Conservation (phyloP, 1,140 invertebrate genomes). For the Ptiloglossa arizonensis region DNA sequence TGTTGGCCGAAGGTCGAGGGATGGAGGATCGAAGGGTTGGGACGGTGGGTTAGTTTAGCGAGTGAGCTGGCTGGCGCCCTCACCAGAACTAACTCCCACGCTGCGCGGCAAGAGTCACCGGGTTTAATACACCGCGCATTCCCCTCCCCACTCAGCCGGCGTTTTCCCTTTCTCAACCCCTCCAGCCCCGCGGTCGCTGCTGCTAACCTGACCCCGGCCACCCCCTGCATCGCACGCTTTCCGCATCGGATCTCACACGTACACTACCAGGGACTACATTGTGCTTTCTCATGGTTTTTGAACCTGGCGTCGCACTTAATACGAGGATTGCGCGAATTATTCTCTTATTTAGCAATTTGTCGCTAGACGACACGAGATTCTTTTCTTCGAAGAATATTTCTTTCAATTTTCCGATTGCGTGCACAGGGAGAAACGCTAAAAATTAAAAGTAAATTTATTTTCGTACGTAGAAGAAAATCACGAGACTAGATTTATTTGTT, state of each 20-base stretch:
- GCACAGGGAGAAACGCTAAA: no score
- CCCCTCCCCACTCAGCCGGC: constrained; percentile 43
- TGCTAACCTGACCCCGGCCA: constrained; percentile 58
- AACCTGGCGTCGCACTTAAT: no score
- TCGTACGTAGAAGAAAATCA: no score
- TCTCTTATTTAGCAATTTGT: no score
- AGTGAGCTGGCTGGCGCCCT: constrained; percentile 80
- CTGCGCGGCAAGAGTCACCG: constrained; percentile 74
- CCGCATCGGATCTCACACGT: constrained; percentile 47
- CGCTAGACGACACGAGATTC: no score
- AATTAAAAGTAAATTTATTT: no score
- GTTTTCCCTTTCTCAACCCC: constrained; percentile 18
- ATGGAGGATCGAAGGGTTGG: constrained; percentile 69
- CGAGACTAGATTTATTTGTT: no score
- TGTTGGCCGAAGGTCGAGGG: constrained; percentile 57
- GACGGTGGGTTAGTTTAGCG: constrained; percentile 73
- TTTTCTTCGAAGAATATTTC: no score
- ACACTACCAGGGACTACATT: constrained; percentile 26
- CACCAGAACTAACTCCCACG: constrained; percentile 81
- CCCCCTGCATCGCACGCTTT: constrained; percentile 59
- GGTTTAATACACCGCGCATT: constrained; percentile 76
- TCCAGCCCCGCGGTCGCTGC: constrained; percentile 22
- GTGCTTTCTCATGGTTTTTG: constrained; percentile 11
- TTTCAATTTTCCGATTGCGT: no score
- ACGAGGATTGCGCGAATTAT: no score